phyloP scores from a whole-genome alignment of 2,888 invertebrate species.

The Buathra laborator region DNA sequence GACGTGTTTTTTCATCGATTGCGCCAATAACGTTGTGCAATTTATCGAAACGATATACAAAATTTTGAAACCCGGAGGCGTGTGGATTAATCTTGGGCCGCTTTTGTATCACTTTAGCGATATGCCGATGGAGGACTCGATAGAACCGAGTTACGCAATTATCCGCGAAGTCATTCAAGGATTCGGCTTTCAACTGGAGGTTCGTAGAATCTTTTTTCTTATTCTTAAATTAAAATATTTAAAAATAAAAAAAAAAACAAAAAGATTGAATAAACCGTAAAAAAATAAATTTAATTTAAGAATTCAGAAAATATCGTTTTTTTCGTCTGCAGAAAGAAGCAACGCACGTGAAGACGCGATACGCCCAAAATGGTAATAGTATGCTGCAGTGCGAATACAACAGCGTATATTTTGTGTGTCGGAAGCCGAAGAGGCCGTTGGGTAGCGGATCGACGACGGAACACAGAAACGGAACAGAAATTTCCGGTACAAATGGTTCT shows the following conservation, averaged over 20 bases:
- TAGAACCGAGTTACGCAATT: conserved; percentile 97
- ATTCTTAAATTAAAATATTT: background rate
- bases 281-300: too few relatives aligned
- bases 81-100: conserved; percentile 97
- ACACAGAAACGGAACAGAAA: conserved; percentile 79
- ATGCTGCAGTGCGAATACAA: conserved; percentile 97
- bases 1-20: conserved; percentile 99
- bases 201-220: conserved; percentile 80
- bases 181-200: conserved; percentile 93
- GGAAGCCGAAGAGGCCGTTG: conserved; percentile 88
- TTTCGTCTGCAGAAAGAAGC: conserved; percentile 89
- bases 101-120: conserved; percentile 96
- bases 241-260: background rate
- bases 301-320: conserved; percentile 1
- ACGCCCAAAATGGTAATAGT: conserved; percentile 96
- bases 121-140: conserved; percentile 93
- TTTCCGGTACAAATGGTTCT: conserved; percentile 74
- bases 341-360: conserved; percentile 93
- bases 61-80: conserved; percentile 95
- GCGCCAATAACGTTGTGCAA: conserved; percentile 97
- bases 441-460: conserved; percentile 69
- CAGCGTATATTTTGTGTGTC: conserved; percentile 96
- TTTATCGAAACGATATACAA: conserved; percentile 97
- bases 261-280: too few relatives aligned
- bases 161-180: conserved; percentile 91